Percentiles rank a stretch among this genome's conserved stretches.
These are phyloP conservation scores for Pelosia muscerda DNA, from an alignment of 2,888 invertebrate species.

Conservation along the genomic window DNA sequence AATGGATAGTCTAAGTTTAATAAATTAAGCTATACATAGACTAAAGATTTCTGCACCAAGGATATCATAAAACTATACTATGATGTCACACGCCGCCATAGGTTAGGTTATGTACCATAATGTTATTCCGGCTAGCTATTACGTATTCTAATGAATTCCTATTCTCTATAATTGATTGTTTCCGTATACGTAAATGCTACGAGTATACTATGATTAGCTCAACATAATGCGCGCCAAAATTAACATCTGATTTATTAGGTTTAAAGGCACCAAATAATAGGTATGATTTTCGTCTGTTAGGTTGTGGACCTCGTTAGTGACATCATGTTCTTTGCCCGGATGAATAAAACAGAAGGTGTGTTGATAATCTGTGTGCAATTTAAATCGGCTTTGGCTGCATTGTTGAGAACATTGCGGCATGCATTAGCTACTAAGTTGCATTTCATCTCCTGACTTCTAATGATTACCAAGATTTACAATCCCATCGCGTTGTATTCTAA, in stretches of 20 bases:
- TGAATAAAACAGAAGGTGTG: slow-evolving; percentile 69
- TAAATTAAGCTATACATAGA: slow-evolving; percentile 58
- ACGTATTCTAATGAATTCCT: slow-evolving; percentile 68
- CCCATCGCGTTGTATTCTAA: background rate
- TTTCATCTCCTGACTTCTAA: background rate
- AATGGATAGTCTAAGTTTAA: slow-evolving; percentile 59
- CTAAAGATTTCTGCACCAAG: slow-evolving; percentile 31
- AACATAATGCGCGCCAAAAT: slow-evolving; percentile 38
- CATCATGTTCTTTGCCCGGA: slow-evolving; percentile 65
- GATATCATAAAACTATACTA: slow-evolving; percentile 13
- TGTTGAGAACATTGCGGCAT: slow-evolving; percentile 36
- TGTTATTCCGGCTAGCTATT: slow-evolving; percentile 66
- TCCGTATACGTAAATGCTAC: slow-evolving; percentile 51
- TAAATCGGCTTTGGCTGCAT: slow-evolving; percentile 58
- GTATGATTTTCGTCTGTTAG: slow-evolving; percentile 35
- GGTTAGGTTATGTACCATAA: slow-evolving; percentile 57
- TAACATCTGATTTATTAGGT: slow-evolving; percentile 30
- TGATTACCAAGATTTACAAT: background rate
- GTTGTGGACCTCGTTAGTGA: slow-evolving; percentile 52
- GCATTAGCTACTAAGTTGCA: slow-evolving; percentile 41
- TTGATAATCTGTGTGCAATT: slow-evolving; percentile 64
- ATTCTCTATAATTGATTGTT: slow-evolving; percentile 53
- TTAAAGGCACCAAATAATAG: slow-evolving; percentile 13
- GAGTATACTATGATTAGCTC: slow-evolving; percentile 44
- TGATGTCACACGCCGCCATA: slow-evolving; percentile 54